Percentiles rank a stretch among this genome's conserved stretches.
Evolutionary conservation across 2,888 invertebrate species (phyloP).

Genomic region (Gortyna flavago): DNA sequence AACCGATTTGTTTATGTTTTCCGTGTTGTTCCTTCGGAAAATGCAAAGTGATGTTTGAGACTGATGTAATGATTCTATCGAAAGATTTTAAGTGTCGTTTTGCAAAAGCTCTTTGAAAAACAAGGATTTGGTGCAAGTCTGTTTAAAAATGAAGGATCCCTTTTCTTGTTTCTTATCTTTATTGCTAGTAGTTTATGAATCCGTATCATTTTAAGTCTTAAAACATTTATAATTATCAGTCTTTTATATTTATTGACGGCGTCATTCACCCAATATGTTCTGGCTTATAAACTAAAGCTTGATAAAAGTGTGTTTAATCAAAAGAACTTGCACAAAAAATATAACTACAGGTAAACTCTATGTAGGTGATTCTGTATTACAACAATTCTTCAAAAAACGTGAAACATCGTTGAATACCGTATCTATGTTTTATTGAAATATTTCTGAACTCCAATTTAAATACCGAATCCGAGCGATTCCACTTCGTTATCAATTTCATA

Average conservation of each 20-base stretch:
- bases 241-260: background rate
- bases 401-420: conserved; percentile 8
- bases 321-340: background rate
- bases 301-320: background rate
- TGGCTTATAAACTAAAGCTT: background rate
- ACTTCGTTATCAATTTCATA: conserved; percentile 57
- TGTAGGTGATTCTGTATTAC: background rate
- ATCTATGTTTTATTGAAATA: conserved; percentile 26
- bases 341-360: background rate
- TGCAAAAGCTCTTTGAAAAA: background rate
- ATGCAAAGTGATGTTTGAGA: conserved; percentile 6
- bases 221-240: background rate
- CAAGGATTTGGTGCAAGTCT: background rate
- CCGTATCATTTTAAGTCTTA: background rate
- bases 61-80: conserved; percentile 8
- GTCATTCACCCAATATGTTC: background rate
- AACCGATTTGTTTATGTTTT: conserved; percentile 29
- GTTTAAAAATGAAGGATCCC: background rate
- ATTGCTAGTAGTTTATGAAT: background rate
- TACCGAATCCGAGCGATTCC: conserved; percentile 30
- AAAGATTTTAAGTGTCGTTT: conserved; percentile 12
- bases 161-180: background rate
- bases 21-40: background rate
- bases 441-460: conserved; percentile 35
- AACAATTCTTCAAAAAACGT: background rate